These are phyloP conservation scores for Hipposideros larvatus DNA, from an alignment of 2,797 vertebrate species.

Conservation along the genomic window DNA sequence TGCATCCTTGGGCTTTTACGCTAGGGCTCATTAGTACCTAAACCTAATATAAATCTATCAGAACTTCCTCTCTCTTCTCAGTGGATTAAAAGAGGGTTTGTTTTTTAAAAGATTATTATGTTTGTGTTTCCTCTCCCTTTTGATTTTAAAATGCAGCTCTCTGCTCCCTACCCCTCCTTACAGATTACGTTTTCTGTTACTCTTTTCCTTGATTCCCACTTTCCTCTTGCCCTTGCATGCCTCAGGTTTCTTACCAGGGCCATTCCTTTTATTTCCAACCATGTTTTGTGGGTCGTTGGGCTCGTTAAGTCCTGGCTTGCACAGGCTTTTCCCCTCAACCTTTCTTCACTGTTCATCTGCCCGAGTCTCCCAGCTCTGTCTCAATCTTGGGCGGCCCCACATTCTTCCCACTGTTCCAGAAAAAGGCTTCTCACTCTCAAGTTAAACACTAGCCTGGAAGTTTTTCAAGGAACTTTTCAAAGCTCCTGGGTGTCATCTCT, in stretches of 20 bases:
- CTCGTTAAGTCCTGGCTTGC: rapidly evolving
- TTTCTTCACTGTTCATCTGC: not conserved
- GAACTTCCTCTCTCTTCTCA: not conserved
- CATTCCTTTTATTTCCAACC: not conserved
- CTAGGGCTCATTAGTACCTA: not conserved
- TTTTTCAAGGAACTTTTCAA: constrained; percentile 61
- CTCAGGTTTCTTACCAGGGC: not conserved
- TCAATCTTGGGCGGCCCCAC: not conserved
- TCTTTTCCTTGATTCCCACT: not conserved
- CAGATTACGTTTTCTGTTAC: not conserved
- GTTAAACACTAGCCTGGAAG: not conserved
- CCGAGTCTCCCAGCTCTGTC: not conserved
- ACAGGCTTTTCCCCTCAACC: not conserved
- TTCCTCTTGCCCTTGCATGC: not conserved
- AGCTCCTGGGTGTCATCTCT: not conserved
- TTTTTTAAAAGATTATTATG: not conserved
- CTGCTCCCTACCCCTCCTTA: not conserved
- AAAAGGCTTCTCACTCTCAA: not conserved
- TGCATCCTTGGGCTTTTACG: not conserved
- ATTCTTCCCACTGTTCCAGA: not conserved
- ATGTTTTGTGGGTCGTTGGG: rapidly evolving
- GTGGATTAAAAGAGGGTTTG: not conserved
- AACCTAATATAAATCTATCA: not conserved
- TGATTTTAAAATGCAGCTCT: not conserved
- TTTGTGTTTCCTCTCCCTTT: not conserved